Conservation (phyloP, 1,140 invertebrate genomes). For the Ceratosolen fusciceps region DNA sequence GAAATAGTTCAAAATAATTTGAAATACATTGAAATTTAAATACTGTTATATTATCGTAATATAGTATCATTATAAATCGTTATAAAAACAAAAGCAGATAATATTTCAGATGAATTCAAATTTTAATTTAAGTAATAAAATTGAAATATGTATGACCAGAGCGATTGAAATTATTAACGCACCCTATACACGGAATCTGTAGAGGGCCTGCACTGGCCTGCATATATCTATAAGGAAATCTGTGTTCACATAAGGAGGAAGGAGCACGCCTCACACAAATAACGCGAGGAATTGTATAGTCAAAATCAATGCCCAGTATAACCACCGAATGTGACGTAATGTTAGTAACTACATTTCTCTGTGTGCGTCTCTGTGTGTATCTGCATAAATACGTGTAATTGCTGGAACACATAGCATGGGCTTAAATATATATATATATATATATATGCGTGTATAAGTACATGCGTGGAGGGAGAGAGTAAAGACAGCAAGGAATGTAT, state of each 20-base stretch:
- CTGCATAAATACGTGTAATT: slow-evolving; percentile 2
- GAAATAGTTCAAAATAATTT: no score
- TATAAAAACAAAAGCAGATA: no score
- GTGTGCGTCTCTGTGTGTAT: slow-evolving; percentile 10
- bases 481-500: no score
- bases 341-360: slow-evolving; percentile 48
- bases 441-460: slow-evolving; percentile 4
- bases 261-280: slow-evolving; percentile 57
- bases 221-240: slow-evolving; percentile 50
- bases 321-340: slow-evolving; percentile 59
- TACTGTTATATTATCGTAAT: no score
- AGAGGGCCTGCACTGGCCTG: background rate
- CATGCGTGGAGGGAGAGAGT: slow-evolving; percentile 4
- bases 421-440: background rate
- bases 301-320: slow-evolving; percentile 65
- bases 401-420: no score
- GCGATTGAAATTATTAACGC: slow-evolving; percentile 30
- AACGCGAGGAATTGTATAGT: slow-evolving; percentile 56
- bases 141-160: background rate
- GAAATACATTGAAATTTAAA: no score
- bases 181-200: background rate
- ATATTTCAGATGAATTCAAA: no score
- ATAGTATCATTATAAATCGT: no score
- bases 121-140: no score
- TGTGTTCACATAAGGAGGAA: slow-evolving; percentile 54